Base-by-base conservation (phyloP, 2,888 invertebrate species). In the Archips crataeganus region DNA sequence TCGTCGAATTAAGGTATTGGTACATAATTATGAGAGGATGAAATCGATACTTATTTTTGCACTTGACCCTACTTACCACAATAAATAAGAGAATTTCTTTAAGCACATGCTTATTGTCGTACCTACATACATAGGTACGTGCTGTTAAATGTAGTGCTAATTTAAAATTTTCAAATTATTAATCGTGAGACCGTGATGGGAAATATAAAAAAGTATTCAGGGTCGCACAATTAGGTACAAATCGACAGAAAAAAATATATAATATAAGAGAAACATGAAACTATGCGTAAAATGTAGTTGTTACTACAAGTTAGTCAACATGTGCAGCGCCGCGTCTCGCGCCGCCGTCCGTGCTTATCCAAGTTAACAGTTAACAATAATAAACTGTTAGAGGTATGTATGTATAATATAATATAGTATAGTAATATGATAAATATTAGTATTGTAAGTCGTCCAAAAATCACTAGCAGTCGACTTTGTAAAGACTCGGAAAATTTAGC, bases 321-420 rank as follows among this genome's bases (percentile, higher is more conserved):
- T 32, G 47, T 57, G 72, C 75, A 77, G 61, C 72, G 71, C 75
- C 77, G 49, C 78, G 79, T 70, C 78, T 79, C 79, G 57, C 62
- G 60, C 62, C 70, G 59, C 60, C 75, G 65, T 72, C 70, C 66
- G 32, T 71, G 62, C 84, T 85, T 83, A 86, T 79, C 81, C 82
- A 82, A 86, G 81, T 83, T 80, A 90, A 92, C 90, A 91, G 90
- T 89, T 83, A 92, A 93, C 91, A 92, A 90, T 89, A 90, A 91
- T 90, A 90, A 89, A 90, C 89, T 89, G 90, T 90, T 87, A 87
- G 87, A 88, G 85, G 86, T 89, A 73, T 73, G 73, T 73, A 72
- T 67, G 72, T 73, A 89, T 85, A 87, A 85, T 85, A 85, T 82
- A 84, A 86, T 83, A 84, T 87, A 86, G 65, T 72, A 75, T 70